Evolutionary conservation across 2,113 vertebrate species (phyloP).

Genomic region (Anguilla japonica): DNA sequence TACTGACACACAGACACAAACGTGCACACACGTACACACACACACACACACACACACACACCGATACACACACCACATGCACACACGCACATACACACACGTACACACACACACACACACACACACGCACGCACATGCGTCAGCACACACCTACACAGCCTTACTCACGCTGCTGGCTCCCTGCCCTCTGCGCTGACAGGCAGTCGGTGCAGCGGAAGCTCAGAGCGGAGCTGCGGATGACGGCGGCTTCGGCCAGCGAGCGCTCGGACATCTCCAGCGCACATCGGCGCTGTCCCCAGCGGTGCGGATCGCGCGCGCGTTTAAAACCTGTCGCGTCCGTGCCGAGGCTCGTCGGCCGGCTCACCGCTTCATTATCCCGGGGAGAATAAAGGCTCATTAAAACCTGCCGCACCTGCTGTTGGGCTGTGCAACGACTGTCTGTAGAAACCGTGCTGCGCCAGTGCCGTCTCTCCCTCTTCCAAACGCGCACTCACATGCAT

Average conservation of each 20-base stretch:
- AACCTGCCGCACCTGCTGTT: neutral
- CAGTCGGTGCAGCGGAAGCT: neutral
- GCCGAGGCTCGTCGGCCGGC: neutral
- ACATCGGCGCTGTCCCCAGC: neutral
- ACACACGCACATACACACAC: constrained; percentile 21
- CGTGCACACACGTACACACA: neutral
- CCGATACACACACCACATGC: constrained; percentile 8
- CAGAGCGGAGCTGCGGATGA: neutral
- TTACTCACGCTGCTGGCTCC: constrained; percentile 50
- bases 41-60: neutral
- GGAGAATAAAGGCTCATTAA: neutral
- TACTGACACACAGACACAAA: neutral
- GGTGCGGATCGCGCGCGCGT: neutral
- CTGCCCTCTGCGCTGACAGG: constrained; percentile 57
- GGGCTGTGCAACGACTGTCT: neutral
- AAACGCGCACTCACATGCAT: no score
- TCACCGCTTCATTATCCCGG: neutral
- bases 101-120: neutral
- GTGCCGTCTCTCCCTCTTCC: no score
- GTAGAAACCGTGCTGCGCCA: neutral
- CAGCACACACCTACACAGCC: constrained; percentile 51
- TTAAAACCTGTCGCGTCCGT: neutral
- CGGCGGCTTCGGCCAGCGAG: neutral
- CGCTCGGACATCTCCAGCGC: neutral
- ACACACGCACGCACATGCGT: constrained; percentile 18